Evolutionary conservation across 2,113 vertebrate species (phyloP).

Genomic region (Lutjanus erythropterus): DNA sequence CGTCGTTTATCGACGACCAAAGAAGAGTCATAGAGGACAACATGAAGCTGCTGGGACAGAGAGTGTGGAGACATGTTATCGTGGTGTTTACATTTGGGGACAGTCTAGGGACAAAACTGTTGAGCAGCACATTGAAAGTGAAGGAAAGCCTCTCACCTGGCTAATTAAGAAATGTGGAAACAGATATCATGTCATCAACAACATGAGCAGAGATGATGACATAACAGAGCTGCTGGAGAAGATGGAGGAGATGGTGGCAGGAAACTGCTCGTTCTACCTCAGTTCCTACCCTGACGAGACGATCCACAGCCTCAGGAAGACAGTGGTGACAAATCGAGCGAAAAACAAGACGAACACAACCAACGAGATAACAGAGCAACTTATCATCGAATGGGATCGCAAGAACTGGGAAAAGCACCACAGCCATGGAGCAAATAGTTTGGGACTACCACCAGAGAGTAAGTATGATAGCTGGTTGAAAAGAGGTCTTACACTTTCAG

Average conservation of each 20-base stretch:
- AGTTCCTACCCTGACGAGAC: neutral
- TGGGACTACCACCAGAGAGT: fast-evolving
- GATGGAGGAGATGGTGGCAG: conserved; percentile 47
- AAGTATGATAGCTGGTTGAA: too few relatives aligned
- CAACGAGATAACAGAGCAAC: conserved; percentile 5
- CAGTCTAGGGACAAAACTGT: conserved; percentile 19
- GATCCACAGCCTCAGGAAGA: neutral
- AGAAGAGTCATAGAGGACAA: conserved; percentile 30
- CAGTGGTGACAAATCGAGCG: neutral
- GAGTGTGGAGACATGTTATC: conserved; percentile 36
- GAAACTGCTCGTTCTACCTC: conserved; percentile 15
- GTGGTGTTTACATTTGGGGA: conserved; percentile 54
- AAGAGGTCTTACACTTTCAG: too few relatives aligned
- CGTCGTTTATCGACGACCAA: conserved; percentile 37
- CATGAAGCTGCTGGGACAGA: conserved; percentile 33
- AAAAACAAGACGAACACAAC: neutral
- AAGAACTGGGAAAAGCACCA: conserved; percentile 1
- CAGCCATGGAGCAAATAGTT: too few relatives aligned
- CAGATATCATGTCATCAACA: conserved; percentile 39
- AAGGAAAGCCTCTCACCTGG: conserved; percentile 29
- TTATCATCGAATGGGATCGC: conserved; percentile 12
- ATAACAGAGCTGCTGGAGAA: conserved; percentile 41
- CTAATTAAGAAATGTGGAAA: conserved; percentile 40
- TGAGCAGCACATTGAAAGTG: conserved; percentile 52
- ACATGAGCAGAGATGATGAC: fast-evolving